Evolutionary conservation across 2,888 invertebrate species (phyloP).

Genomic region (Acanthosepion lycidas): DNA sequence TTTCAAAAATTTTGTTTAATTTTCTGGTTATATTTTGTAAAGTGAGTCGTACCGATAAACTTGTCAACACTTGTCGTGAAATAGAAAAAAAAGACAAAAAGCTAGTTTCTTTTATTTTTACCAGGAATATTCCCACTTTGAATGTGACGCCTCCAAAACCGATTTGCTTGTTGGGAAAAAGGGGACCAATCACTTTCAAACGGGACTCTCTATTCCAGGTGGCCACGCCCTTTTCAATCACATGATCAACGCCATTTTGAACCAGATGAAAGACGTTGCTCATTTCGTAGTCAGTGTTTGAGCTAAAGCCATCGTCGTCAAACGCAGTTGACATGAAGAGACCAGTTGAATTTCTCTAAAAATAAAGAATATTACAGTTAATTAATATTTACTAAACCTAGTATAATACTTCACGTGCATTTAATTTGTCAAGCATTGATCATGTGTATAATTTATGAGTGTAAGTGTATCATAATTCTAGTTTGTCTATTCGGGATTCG

Average conservation of each 20-base stretch:
- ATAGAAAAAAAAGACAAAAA: too few species aligned
- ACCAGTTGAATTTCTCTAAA: slow-evolving; percentile 39
- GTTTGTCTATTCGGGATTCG: too few species aligned
- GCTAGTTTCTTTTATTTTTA: not conserved
- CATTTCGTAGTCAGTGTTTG: slow-evolving; percentile 37
- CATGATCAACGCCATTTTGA: not conserved
- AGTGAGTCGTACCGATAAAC: too few species aligned
- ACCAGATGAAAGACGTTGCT: not conserved
- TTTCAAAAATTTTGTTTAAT: too few species aligned
- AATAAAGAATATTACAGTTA: not conserved
- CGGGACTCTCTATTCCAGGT: not conserved
- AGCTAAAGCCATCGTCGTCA: slow-evolving; percentile 33
- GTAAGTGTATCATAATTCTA: too few species aligned
- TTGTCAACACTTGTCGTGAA: too few species aligned
- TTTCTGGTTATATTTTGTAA: too few species aligned
- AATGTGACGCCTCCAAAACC: slow-evolving; percentile 41
- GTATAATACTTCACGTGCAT: not conserved
- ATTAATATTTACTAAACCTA: not conserved
- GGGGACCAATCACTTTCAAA: not conserved
- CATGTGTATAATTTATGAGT: too few species aligned
- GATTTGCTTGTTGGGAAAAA: not conserved
- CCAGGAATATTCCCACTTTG: not conserved
- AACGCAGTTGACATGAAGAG: slow-evolving; percentile 23
- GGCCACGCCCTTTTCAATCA: not conserved
- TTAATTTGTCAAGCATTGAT: too few species aligned